A percentile compares a stretch with the other conserved stretches of the same genome.
Conservation (phyloP, 2,888 invertebrate species). For the Lepidocyrtoides sp. region DNA sequence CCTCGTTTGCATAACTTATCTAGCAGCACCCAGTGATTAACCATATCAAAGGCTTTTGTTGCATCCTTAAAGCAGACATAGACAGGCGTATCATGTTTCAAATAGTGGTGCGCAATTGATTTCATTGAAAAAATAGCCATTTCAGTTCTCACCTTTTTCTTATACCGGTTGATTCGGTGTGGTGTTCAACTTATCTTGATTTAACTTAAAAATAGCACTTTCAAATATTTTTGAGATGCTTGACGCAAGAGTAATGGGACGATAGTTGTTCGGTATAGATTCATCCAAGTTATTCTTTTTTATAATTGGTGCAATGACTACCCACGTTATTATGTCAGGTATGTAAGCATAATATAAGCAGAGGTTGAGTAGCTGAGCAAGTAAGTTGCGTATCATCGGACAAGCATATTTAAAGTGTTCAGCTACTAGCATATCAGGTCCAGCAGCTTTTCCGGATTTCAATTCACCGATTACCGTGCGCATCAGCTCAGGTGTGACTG, state of each 20-base stretch:
- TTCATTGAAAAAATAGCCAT: conserved; percentile 35
- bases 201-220: neutral
- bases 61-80: neutral
- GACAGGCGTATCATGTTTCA: neutral
- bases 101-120: conserved; percentile 21
- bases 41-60: conserved; percentile 19
- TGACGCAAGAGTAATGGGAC: conserved; percentile 43
- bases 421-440: neutral
- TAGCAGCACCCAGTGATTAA: conserved; percentile 24
- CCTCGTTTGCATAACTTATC: neutral
- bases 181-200: neutral
- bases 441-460: conserved; percentile 46
- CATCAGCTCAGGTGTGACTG: no score
- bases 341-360: conserved; percentile 23
- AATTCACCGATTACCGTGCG: no score
- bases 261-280: neutral
- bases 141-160: conserved; percentile 10
- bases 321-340: conserved; percentile 14
- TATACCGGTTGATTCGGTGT: conserved; percentile 20
- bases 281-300: conserved; percentile 38
- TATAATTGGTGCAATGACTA: conserved; percentile 43
- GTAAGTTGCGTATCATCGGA: neutral
- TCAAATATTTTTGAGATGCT: conserved; percentile 49
- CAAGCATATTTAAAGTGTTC: conserved; percentile 1
- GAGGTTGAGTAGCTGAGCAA: conserved; percentile 8